A percentile compares a stretch with the other conserved stretches of the same genome.
These are phyloP conservation scores for Lydus trimaculatus DNA, from an alignment of 2,888 invertebrate genomes.

Conservation along the genomic window DNA sequence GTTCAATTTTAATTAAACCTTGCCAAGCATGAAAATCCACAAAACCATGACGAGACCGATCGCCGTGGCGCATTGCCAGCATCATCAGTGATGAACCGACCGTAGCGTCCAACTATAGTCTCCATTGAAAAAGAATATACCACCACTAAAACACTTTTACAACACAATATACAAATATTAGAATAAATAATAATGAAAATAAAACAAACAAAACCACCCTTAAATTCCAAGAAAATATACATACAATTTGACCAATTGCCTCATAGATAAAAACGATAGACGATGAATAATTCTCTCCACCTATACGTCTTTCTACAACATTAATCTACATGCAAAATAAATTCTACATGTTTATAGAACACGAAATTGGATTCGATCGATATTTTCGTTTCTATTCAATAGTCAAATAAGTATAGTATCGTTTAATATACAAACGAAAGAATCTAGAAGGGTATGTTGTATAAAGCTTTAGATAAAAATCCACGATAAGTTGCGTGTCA, in stretches of 20 bases:
- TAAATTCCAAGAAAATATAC: no score
- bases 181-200: not conserved
- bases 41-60: conserved; percentile 37
- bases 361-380: conserved; percentile 26
- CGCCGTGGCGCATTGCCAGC: conserved; percentile 37
- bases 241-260: not conserved
- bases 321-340: conserved; percentile 20
- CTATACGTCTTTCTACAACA: not conserved
- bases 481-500: conserved; percentile 23
- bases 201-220: not conserved
- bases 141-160: not conserved
- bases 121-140: conserved; percentile 18
- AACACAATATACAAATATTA: no score
- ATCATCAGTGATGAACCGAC: conserved; percentile 30
- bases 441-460: not conserved
- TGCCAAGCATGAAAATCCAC: conserved; percentile 39
- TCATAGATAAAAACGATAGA: not conserved
- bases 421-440: not conserved
- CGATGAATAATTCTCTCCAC: conserved; percentile 23
- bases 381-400: conserved; percentile 10
- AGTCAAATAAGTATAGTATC: not conserved
- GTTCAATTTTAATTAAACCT: conserved; percentile 42
- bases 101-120: conserved; percentile 28
- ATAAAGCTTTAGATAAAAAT: not conserved
- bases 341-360: conserved; percentile 21